Evolutionary conservation across 2,888 invertebrate genomes (phyloP).

Genomic region (Caradrina kadenii): DNA sequence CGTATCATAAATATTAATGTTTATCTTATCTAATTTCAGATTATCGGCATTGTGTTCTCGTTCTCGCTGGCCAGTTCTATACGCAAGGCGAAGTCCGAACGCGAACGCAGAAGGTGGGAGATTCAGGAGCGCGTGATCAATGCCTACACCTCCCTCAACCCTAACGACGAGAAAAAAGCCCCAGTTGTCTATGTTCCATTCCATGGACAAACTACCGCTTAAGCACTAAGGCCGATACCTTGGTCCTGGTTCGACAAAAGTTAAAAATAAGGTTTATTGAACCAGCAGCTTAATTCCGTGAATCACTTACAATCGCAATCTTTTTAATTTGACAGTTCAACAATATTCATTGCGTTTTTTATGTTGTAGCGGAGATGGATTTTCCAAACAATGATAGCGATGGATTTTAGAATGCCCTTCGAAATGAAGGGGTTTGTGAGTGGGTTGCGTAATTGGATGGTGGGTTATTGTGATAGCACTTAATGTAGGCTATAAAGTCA

Average conservation of each 20-base stretch:
- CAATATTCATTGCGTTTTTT: neutral
- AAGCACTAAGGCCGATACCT: conserved; percentile 49
- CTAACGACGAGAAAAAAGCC: conserved; percentile 79
- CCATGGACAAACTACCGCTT: conserved; percentile 84
- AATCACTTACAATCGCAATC: neutral
- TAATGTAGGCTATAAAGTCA: conserved; percentile 22
- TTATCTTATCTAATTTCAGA: conserved; percentile 86
- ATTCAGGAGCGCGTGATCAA: conserved; percentile 91
- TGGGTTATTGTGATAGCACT: conserved; percentile 28
- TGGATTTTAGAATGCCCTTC: neutral
- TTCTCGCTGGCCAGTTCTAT: conserved; percentile 97
- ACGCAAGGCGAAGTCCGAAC: conserved; percentile 93
- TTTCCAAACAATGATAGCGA: neutral
- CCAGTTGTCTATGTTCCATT: conserved; percentile 88
- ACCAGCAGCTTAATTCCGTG: neutral
- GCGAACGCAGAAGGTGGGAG: conserved; percentile 93
- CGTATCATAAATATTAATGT: conserved; percentile 36
- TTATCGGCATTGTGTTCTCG: conserved; percentile 96
- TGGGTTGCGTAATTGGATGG: neutral
- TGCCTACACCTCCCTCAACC: conserved; percentile 85
- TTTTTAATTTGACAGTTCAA: neutral
- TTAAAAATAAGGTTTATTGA: conserved; percentile 23
- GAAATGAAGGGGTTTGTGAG: neutral
- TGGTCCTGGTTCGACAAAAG: conserved; percentile 39
- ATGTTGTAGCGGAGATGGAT: neutral